Percentiles rank a stretch among this genome's conserved stretches.
Evolutionary conservation across 2,113 vertebrate genomes (phyloP).

Genomic region (Synchiropus splendidus): DNA sequence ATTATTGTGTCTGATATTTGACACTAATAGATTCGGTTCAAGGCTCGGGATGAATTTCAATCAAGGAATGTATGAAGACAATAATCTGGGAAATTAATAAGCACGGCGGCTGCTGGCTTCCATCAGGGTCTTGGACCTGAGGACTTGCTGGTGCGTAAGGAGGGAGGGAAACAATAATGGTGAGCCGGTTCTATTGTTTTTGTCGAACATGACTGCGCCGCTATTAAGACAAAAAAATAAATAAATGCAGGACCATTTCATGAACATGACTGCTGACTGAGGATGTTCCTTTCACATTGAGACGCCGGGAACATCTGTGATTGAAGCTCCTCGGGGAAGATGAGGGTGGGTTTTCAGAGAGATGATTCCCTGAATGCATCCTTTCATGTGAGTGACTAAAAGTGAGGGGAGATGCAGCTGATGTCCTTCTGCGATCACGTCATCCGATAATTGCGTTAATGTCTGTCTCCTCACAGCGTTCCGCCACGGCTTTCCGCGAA

Average conservation of each 20-base stretch:
- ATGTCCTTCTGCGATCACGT: slow-evolving; percentile 14
- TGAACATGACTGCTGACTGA: too few species aligned
- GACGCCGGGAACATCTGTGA: slow-evolving; percentile 1
- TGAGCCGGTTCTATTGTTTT: slow-evolving; percentile 13
- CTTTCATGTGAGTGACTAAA: slow-evolving; percentile 30
- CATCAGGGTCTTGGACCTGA: slow-evolving; percentile 8
- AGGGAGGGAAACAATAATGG: slow-evolving; percentile 10
- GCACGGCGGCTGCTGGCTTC: not conserved
- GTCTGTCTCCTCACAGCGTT: not conserved
- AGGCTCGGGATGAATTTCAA: not conserved
- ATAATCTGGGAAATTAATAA: slow-evolving; percentile 11
- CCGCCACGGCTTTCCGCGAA: not conserved
- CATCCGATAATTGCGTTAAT: not conserved
- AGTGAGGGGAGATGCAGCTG: slow-evolving; percentile 6
- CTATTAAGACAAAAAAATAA: not conserved
- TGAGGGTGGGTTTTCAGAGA: slow-evolving; percentile 36
- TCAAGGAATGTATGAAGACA: not conserved
- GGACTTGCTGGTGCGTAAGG: slow-evolving; percentile 14
- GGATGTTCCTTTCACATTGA: too few species aligned
- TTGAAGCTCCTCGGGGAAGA: slow-evolving; percentile 6
- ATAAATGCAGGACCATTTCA: too few species aligned
- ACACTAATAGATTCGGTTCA: not conserved
- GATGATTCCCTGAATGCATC: slow-evolving; percentile 43
- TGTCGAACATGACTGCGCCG: too few species aligned
- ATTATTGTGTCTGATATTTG: not conserved